phyloP scores from a whole-genome alignment of 2,113 vertebrate genomes.

The Gambusia holbrooki region DNA sequence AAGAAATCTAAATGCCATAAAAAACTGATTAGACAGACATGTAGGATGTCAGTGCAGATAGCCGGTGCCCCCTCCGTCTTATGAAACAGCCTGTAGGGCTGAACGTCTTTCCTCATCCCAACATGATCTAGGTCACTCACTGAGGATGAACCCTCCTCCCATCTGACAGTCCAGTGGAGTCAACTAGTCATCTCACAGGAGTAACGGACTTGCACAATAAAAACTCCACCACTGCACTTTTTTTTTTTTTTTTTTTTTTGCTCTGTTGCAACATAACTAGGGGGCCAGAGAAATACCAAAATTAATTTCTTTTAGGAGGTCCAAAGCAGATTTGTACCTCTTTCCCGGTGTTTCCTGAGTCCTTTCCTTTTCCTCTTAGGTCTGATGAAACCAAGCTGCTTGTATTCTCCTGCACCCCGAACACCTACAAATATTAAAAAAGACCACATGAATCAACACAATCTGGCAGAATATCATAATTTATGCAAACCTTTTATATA shows the following conservation, averaged over 20 bases:
- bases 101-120: constrained; percentile 51
- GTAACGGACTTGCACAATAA: constrained; percentile 44
- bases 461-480: neutral
- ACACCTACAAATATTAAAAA: constrained; percentile 81
- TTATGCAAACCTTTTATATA: neutral
- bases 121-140: constrained; percentile 69
- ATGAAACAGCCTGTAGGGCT: constrained; percentile 51
- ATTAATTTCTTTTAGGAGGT: neutral
- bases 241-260: neutral
- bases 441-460: neutral
- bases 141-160: constrained; percentile 43
- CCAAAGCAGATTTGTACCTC: constrained; percentile 78
- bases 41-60: constrained; percentile 16
- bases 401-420: constrained; percentile 91
- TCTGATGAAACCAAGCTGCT: constrained; percentile 49
- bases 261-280: constrained; percentile 3
- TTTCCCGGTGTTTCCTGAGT: constrained; percentile 78
- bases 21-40: constrained; percentile 5
- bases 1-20: neutral
- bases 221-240: constrained; percentile 13
- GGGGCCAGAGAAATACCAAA: no score
- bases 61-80: constrained; percentile 10
- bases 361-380: constrained; percentile 78
- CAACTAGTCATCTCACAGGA: constrained; percentile 32
- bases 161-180: constrained; percentile 18